Evolutionary conservation across 2,113 vertebrate genomes (phyloP), one percentile per base, ranked within the genome.

Genomic region (Stegastes partitus): DNA sequence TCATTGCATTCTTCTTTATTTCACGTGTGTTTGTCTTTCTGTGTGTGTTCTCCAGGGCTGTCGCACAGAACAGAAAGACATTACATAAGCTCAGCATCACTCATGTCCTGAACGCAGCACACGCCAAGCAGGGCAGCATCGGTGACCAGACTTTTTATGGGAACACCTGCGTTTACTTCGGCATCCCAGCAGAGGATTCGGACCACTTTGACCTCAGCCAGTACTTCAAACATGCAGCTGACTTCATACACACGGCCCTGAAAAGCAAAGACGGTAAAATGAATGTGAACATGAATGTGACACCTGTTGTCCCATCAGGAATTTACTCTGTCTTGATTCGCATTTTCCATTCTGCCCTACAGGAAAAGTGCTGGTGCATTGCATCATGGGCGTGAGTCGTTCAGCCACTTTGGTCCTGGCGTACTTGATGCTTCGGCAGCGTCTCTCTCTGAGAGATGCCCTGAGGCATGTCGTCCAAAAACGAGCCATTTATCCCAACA

Each of bases 111-210:
- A 96, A 96, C 0, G 93, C 91, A 45, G 94, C 95, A 0, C 95
- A 96, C 0, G 94, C 95, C 28, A 97, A 96, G 69, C 93, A 95
- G 15, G 97, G 95, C 82, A 97, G 97, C 91, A 95, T 97, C 0
- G 97, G 96, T 10, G 91, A 96, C 61, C 95, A 97, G 75, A 93
- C 95, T 62, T 99, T 96, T 65, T 99, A 99, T 0, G 96, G 96
- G 73, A 84, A 91, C 5, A 88, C 90, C 11, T 95, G 94, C 56
- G 65, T 94, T 79, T 96, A 96, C 89, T 93, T 84, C 16, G 95
- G 95, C 14, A 93, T 96, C 82, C 91, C 94, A 42, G 95, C 94
- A 16, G 95, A 96, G 47, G 95, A 96, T 77, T 95, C 95, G 5
- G 89, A 93, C 5, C 79, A 84, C 53, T 96, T 95, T 84, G 93